Base-by-base conservation (phyloP, 2,888 invertebrate genomes). In the Phyllotreta cruciferae region DNA sequence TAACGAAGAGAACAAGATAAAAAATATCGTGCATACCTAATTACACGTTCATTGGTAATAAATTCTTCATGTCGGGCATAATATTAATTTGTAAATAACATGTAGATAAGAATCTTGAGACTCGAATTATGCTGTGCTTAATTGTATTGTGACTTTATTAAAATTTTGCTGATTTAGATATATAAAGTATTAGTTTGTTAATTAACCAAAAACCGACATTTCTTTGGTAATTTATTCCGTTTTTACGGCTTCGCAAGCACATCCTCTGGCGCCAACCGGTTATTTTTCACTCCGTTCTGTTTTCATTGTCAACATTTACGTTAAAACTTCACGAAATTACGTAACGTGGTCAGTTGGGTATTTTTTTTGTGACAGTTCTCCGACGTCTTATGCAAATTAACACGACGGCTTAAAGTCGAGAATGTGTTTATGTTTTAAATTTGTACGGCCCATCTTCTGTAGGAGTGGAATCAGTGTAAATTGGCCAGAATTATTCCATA, bases 361-460 rank as follows among this genome's bases (percentile, higher is more conserved):
- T 47, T 47, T 47, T 44, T 47, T 47, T 13, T 47, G 47, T 47
- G 47, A 47, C 47, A 47, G 34, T 10, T 14, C 47, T 47, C 24
- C 34, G 47, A 24, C 47, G 47, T 47, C 47, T 47, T 47, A 47
- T 47, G 47, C 47, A 47, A 47, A 47, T 47, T 47, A 47, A n/a
- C 14, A 47, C 11, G 47, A 47, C 47, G 8, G 13, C 47, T 14
- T 47, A 14, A 47, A 47, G 47, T 47, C 14, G 24, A 47, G 47
- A 47, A 6, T 47, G 24, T 24, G n/a, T 47, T 47, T 47, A 10
- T 47, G n/a, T 47, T 47, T 47, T 10, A 14, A 47, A 47, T 47
- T 47, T 47, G 47, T 3, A 47, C 47, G 47, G 47, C 14, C 13
- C 11, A 8, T 47, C 47, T 6, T 14, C 24, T 47, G 47, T 47